phyloP scores from a whole-genome alignment of 2,113 vertebrate species.

The Rhinoptilus africanus region DNA sequence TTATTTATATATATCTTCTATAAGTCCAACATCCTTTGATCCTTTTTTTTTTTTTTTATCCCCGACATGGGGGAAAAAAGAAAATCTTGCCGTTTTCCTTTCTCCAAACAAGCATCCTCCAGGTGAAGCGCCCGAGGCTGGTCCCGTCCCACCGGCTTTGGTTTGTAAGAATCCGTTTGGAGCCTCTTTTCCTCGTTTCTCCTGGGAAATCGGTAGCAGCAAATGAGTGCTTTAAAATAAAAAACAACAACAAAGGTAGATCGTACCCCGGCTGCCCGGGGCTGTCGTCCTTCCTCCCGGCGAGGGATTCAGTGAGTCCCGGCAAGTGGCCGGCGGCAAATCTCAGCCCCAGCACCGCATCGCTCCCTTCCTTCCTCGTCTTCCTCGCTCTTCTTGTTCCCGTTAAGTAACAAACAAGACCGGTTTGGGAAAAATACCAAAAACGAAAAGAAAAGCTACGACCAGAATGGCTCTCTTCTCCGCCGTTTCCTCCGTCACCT shows the following conservation, averaged over 20 bases:
- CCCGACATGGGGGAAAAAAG: background rate
- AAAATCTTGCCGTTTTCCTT: background rate
- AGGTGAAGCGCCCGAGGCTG: constrained; percentile 57
- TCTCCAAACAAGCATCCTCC: constrained; percentile 40
- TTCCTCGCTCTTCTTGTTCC: constrained; percentile 23
- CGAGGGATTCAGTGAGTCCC: constrained; percentile 2
- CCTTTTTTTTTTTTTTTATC: background rate
- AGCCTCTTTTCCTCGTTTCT: constrained; percentile 54
- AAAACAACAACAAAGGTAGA: background rate
- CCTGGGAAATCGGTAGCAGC: constrained; percentile 59
- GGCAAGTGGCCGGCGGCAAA: background rate
- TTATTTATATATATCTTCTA: constrained; percentile 72
- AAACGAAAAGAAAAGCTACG: constrained; percentile 43
- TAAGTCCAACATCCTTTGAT: constrained; percentile 63
- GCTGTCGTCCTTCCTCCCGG: background rate
- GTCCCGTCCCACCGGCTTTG: constrained; percentile 70
- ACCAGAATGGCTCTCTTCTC: constrained; percentile 60
- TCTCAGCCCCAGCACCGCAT: background rate
- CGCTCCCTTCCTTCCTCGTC: constrained; percentile 55
- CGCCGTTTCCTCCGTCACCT: background rate
- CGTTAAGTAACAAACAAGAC: constrained; percentile 49
- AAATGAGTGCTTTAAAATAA: constrained; percentile 51
- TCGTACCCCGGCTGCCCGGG: background rate
- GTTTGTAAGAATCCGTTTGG: constrained; percentile 61
- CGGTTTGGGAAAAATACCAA: background rate